These are phyloP conservation scores for Myocastor coypus DNA, from an alignment of 2,113 vertebrate species.

Conservation along the genomic window DNA sequence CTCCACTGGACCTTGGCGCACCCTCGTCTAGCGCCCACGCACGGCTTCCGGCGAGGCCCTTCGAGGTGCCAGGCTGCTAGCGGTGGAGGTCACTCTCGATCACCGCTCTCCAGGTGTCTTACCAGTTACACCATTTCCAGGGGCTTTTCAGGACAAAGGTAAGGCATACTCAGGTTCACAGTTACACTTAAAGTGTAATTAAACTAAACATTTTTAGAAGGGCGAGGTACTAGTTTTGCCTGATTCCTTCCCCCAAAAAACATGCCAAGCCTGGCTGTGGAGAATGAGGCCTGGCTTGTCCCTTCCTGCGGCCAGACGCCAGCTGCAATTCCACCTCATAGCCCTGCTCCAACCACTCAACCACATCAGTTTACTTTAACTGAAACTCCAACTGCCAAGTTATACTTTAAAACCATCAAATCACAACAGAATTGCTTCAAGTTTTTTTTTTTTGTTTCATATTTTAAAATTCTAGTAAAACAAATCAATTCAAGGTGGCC, in stretches of 20 bases:
- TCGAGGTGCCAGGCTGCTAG: conserved; percentile 61
- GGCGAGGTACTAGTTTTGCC: not conserved
- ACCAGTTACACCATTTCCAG: not conserved
- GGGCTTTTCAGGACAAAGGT: conserved; percentile 9
- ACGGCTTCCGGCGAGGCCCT: conserved; percentile 81
- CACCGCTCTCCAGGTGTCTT: conserved; percentile 84
- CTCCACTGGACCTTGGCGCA: not conserved
- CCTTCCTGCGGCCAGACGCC: not conserved
- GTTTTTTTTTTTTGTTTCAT: conserved; percentile 38
- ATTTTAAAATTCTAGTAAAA: conserved; percentile 55
- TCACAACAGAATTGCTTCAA: conserved; percentile 53
- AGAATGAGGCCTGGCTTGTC: not conserved
- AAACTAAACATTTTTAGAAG: not conserved
- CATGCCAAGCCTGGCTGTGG: not conserved
- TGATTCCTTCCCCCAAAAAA: not conserved
- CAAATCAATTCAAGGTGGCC: conserved; percentile 59
- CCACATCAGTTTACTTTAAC: conserved; percentile 40
- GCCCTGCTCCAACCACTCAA: not conserved
- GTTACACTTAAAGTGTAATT: not conserved
- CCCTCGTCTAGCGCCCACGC: not conserved
- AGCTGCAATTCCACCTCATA: not conserved
- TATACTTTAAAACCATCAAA: conserved; percentile 55
- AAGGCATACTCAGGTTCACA: not conserved
- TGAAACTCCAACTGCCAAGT: conserved; percentile 34
- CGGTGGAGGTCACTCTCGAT: conserved; percentile 82